Percentiles rank a stretch among this genome's conserved stretches.
phyloP scores from a whole-genome alignment of 1,140 invertebrate species.

The Orchestia grillus region DNA sequence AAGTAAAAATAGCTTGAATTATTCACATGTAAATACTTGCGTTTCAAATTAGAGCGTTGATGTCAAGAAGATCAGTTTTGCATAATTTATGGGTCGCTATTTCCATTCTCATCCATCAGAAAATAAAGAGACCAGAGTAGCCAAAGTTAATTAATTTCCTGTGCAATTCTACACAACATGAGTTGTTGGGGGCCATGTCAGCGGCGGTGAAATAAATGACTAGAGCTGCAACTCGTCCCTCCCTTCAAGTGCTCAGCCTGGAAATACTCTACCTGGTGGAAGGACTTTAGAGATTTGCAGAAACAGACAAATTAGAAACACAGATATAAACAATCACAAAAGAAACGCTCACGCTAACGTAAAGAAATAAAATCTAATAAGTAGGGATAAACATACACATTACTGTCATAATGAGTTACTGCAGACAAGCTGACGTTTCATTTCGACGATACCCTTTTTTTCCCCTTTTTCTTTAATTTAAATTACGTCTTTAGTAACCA shows the following conservation, averaged over 20 bases:
- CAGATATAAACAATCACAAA: no score
- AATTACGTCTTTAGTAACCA: no score
- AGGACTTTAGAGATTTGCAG: not conserved
- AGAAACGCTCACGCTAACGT: not conserved
- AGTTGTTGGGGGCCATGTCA: not conserved
- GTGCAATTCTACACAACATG: not conserved
- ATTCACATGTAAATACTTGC: no score
- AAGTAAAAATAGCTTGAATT: no score
- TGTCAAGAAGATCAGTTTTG: not conserved
- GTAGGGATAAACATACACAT: not conserved
- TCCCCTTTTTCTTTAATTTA: no score
- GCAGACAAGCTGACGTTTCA: no score
- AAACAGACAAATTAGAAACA: no score
- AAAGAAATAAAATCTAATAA: not conserved
- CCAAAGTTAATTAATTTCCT: not conserved
- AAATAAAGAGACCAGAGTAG: not conserved
- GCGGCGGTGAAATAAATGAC: not conserved
- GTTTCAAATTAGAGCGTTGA: no score
- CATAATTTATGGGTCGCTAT: not conserved
- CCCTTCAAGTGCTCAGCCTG: no score
- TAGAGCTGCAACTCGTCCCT: not conserved
- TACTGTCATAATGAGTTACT: not conserved
- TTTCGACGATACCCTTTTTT: no score
- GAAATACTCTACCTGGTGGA: not conserved
- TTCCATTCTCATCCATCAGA: not conserved